phyloP scores from a whole-genome alignment of 2,113 vertebrate species.

The Otus sunia region DNA sequence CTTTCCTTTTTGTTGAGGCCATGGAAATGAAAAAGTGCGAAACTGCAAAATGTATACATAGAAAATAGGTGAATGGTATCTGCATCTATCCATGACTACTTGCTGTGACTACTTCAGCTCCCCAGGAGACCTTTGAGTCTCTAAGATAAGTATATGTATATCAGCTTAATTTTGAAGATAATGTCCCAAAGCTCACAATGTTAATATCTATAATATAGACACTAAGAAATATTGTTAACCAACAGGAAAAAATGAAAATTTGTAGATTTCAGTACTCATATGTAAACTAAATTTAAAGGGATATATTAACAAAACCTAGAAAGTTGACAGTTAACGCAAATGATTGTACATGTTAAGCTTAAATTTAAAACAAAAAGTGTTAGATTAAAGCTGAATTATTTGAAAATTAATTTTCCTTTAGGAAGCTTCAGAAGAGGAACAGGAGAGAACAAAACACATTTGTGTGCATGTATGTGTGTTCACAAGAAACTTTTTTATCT shows the following conservation, averaged over 20 bases:
- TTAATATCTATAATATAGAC: background rate
- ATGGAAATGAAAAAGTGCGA: background rate
- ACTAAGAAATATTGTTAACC: background rate
- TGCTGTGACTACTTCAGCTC: background rate
- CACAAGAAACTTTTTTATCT: background rate
- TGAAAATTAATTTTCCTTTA: background rate
- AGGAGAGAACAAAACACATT: background rate
- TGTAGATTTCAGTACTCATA: background rate
- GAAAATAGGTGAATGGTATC: background rate
- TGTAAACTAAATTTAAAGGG: background rate
- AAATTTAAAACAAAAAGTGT: background rate
- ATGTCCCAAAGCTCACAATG: background rate
- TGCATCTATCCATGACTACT: background rate
- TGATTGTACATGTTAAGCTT: background rate
- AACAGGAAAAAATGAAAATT: background rate
- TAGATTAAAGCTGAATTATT: background rate
- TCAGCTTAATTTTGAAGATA: background rate
- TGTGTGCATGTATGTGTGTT: background rate
- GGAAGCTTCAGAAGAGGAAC: background rate
- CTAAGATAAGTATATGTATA: background rate
- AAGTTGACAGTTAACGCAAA: background rate
- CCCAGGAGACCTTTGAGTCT: background rate
- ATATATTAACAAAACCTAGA: background rate
- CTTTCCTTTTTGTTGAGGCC: background rate
- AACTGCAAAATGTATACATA: background rate